These are phyloP conservation scores for Hippopotamus amphibius DNA, from an alignment of 2,113 vertebrate genomes.

Conservation along the genomic window DNA sequence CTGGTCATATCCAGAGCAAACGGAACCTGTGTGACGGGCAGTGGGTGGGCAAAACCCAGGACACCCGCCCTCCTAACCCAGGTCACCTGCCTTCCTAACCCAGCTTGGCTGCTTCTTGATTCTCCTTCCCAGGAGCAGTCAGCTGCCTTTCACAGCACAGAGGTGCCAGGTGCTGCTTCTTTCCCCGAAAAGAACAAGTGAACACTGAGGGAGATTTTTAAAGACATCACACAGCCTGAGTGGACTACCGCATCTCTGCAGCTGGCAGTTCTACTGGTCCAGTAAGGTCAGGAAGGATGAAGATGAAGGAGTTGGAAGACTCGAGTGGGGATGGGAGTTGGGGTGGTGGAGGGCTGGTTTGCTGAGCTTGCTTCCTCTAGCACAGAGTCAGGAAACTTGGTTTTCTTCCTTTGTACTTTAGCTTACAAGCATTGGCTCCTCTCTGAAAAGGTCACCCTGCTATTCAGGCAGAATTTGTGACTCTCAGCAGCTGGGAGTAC, in stretches of 20 bases:
- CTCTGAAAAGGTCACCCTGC: conserved; percentile 68
- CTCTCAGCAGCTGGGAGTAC: conserved; percentile 47
- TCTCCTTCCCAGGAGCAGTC: not conserved
- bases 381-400: not conserved
- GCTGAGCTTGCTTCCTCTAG: not conserved
- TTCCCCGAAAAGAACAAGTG: not conserved
- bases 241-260: not conserved
- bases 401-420: conserved; percentile 45
- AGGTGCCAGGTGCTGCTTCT: not conserved
- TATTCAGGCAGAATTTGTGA: conserved; percentile 58
- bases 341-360: not conserved
- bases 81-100: not conserved
- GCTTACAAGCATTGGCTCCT: conserved; percentile 44
- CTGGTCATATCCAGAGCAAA: conserved; percentile 17
- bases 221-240: not conserved
- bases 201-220: not conserved
- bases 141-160: not conserved
- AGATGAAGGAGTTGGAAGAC: not conserved
- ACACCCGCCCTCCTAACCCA: not conserved
- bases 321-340: accelerated
- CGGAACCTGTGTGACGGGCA: not conserved
- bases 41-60: not conserved
- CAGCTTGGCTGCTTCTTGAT: not conserved
- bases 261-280: not conserved
- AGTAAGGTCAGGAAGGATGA: not conserved